Percentiles rank a stretch among this genome's conserved stretches.
Evolutionary conservation across 1,140 invertebrate genomes (phyloP).

Genomic region (Druon quercuslanigerum): DNA sequence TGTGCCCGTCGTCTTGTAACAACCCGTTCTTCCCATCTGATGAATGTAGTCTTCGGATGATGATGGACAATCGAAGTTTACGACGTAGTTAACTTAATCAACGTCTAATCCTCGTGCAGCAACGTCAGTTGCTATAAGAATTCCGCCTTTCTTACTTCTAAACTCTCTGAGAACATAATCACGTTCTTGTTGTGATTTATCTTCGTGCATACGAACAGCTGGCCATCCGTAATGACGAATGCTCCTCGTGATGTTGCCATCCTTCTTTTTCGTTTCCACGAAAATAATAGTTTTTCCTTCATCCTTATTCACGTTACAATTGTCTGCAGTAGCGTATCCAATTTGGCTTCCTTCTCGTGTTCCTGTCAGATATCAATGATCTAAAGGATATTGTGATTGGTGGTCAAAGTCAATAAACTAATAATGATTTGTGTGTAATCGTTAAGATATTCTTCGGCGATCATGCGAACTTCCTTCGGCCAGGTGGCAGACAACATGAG

Average conservation of each 20-base stretch:
- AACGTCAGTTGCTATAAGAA: conserved; percentile 98
- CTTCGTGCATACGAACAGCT: conserved; percentile 96
- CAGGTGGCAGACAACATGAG: conserved; percentile 99
- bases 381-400: conserved; percentile 98
- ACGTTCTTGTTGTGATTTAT: conserved; percentile 97
- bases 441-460: conserved; percentile 95
- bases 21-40: conserved; percentile 97
- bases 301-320: conserved; percentile 90
- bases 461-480: conserved; percentile 95
- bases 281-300: conserved; percentile 97
- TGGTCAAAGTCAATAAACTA: conserved; percentile 92
- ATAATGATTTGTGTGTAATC: conserved; percentile 95
- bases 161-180: conserved; percentile 97
- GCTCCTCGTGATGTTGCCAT: conserved; percentile 92
- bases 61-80: conserved; percentile 99
- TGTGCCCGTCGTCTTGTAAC: conserved; percentile 93
- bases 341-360: conserved; percentile 89
- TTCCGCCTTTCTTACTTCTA: conserved; percentile 90
- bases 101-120: conserved; percentile 99
- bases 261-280: conserved; percentile 97
- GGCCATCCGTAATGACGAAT: conserved; percentile 94
- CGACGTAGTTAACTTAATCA: conserved; percentile 99
- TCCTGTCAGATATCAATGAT: conserved; percentile 96
- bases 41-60: conserved; percentile 99
- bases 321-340: conserved; percentile 90